Evolutionary conservation across 92 coral and sea anemone genomes (phyloP).

Genomic region (Meandrina meandrites): DNA sequence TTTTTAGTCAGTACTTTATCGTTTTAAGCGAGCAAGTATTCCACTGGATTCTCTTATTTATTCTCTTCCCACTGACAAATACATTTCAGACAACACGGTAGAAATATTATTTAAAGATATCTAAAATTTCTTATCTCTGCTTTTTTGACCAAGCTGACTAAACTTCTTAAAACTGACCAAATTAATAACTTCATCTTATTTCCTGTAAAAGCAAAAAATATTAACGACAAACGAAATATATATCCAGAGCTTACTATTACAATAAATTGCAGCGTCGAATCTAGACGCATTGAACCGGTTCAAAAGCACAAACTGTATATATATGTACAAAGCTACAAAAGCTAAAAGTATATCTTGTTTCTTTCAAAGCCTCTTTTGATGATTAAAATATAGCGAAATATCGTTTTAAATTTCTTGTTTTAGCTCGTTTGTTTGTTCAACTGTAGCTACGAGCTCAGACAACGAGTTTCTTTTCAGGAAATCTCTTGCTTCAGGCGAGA

Average conservation of each 20-base stretch:
- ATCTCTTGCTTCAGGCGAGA: not conserved
- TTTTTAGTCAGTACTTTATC: not conserved
- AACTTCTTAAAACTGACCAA: not conserved
- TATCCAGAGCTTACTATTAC: not conserved
- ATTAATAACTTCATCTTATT: not conserved
- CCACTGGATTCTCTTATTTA: not conserved
- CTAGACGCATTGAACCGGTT: not conserved
- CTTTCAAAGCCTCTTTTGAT: not conserved
- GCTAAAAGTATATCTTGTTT: not conserved
- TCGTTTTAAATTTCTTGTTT: not conserved
- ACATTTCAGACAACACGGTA: not conserved
- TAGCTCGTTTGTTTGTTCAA: no score
- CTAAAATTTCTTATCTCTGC: not conserved
- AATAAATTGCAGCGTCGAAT: not conserved
- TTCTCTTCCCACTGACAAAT: not conserved
- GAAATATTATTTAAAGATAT: not conserved
- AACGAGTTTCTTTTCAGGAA: not conserved
- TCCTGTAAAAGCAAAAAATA: not conserved
- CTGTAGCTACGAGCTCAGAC: not conserved
- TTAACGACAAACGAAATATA: not conserved
- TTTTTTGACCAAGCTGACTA: not conserved
- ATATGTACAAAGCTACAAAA: not conserved
- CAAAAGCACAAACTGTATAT: not conserved
- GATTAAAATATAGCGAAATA: not conserved
- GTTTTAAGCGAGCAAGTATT: not conserved